These are phyloP conservation scores for Polyommatus icarus DNA, from an alignment of 2,888 invertebrate species.

Conservation along the genomic window DNA sequence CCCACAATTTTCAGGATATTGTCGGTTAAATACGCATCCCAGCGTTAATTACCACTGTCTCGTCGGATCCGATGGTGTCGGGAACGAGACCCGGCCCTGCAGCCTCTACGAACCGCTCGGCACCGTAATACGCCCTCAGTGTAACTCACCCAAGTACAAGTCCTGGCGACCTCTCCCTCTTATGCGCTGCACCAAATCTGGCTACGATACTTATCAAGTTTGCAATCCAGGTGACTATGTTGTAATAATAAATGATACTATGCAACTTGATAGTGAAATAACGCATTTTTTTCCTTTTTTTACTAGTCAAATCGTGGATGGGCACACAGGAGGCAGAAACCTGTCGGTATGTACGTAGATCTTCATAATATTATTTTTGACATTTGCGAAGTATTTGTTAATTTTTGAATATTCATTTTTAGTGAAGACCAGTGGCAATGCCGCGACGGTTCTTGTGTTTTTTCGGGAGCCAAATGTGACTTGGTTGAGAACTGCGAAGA, in stretches of 20 bases:
- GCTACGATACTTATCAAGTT: not conserved
- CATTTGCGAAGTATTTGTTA: not conserved
- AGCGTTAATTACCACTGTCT: slow-evolving; percentile 21
- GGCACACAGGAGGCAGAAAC: not conserved
- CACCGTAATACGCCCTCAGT: slow-evolving; percentile 5
- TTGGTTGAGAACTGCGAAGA: slow-evolving; percentile 13
- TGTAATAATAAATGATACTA: not conserved
- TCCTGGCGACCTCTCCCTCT: slow-evolving; percentile 7
- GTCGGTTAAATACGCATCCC: slow-evolving; percentile 18
- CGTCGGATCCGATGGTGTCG: not conserved
- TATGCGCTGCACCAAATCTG: not conserved
- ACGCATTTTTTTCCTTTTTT: not conserved
- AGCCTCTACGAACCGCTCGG: slow-evolving; percentile 15
- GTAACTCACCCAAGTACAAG: not conserved
- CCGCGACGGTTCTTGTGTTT: slow-evolving; percentile 12
- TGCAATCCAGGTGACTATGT: not conserved
- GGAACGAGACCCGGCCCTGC: not conserved
- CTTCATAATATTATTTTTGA: not conserved
- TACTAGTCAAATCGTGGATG: not conserved
- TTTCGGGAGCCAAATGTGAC: slow-evolving; percentile 16
- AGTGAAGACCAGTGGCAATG: slow-evolving; percentile 29
- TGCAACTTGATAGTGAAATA: not conserved
- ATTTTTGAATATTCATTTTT: not conserved
- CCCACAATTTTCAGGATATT: not conserved
- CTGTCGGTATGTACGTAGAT: not conserved